Evolutionary conservation across 23 tunicate genomes (phyloP).

Genomic region (Trididemnum miniatum): DNA sequence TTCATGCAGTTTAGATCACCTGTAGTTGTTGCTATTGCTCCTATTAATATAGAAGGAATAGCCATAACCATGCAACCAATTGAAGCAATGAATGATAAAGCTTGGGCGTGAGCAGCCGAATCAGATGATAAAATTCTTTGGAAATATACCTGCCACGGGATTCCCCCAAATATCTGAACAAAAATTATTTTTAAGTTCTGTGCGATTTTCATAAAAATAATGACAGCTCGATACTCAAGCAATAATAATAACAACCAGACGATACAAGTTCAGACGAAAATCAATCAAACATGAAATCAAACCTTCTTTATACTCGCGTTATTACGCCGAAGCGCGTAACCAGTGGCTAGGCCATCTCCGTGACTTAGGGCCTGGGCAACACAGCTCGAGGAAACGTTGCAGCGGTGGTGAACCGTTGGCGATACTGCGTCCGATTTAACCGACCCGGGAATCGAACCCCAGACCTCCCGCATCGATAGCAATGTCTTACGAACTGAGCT

Average conservation of each 20-base stretch:
- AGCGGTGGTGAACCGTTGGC: neutral
- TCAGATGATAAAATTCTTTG: constrained; percentile 90
- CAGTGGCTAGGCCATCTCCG: neutral
- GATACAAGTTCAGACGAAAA: too few relatives aligned
- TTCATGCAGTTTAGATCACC: too few relatives aligned
- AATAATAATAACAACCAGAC: too few relatives aligned
- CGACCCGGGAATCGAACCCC: neutral
- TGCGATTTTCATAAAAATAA: too few relatives aligned
- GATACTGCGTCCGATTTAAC: neutral
- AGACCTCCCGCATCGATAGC: neutral
- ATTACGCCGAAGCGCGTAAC: neutral
- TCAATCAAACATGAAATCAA: too few relatives aligned
- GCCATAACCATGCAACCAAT: constrained; percentile 73
- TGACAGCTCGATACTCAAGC: too few relatives aligned
- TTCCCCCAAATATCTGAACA: constrained; percentile 84
- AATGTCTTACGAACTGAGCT: too few relatives aligned
- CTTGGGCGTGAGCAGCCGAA: constrained; percentile 61
- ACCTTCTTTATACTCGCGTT: neutral
- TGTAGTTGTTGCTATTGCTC: constrained; percentile 76
- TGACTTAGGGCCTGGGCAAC: neutral
- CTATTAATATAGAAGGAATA: constrained; percentile 82
- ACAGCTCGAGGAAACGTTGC: neutral
- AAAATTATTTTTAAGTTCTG: too few relatives aligned
- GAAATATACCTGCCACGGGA: constrained; percentile 97
- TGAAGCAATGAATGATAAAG: constrained; percentile 72